A percentile compares a stretch with the other conserved stretches of the same genome.
Evolutionary conservation across 1,140 invertebrate genomes (phyloP).

Genomic region (Homarus americanus): DNA sequence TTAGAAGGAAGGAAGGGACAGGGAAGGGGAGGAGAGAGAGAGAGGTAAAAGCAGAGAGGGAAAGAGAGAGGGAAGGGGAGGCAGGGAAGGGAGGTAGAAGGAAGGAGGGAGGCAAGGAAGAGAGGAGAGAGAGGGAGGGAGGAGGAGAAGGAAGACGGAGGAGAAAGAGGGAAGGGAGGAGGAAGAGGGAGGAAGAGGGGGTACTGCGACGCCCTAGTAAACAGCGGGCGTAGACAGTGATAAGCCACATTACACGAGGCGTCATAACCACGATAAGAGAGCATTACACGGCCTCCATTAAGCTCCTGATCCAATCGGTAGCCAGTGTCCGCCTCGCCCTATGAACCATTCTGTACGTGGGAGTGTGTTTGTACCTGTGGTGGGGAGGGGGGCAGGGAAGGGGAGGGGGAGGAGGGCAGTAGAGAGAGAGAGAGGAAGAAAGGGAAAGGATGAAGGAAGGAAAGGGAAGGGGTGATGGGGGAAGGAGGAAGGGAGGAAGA

Average conservation of each 20-base stretch:
- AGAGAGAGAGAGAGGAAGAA: too few species aligned
- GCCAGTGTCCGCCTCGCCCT: not conserved
- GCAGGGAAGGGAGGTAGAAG: not conserved
- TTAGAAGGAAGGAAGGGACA: not conserved
- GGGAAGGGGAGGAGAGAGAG: not conserved
- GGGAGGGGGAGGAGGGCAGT: too few species aligned
- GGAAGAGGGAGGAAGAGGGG: constrained; percentile 28
- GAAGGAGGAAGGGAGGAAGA: too few species aligned
- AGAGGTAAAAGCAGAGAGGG: not conserved
- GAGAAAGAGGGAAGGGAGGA: constrained; percentile 47
- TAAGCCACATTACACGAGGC: not conserved
- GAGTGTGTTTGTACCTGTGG: too few species aligned
- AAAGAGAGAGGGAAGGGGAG: not conserved
- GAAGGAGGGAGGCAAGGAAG: not conserved
- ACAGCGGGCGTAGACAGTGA: not conserved
- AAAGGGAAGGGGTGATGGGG: too few species aligned
- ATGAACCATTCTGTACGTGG: not conserved
- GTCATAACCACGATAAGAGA: not conserved
- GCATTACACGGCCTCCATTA: not conserved
- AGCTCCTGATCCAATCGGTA: not conserved
- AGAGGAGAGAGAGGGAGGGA: not conserved
- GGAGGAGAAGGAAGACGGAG: not conserved
- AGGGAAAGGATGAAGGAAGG: too few species aligned
- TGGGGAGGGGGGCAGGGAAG: too few species aligned
- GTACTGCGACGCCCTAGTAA: not conserved